These are phyloP conservation scores for rabbit (Oryctolagus cuniculus) DNA, from an alignment of 2,113 vertebrate species.

Conservation along the genomic window mOryCun1.1 NC_091435.1:148399501-148400000, in stretches of 20 bases:
- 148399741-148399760: not conserved
- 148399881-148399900: not conserved
- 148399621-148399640: not conserved
- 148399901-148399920: not conserved
- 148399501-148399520: constrained; percentile 5
- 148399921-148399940: not conserved
- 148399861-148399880: not conserved
- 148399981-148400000: not conserved
- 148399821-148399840: not conserved
- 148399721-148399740: not conserved
- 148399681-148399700: not conserved
- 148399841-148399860: not conserved
- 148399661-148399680: not conserved
- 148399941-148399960: not conserved
- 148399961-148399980: not conserved
- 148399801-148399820: not conserved
- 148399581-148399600: not conserved
- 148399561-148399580: not conserved
- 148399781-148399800: not conserved
- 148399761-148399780: not conserved
- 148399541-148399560: not conserved
- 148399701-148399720: not conserved
- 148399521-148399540: not conserved
- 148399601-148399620: not conserved
- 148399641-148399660: not conserved